Evolutionary conservation across 2,888 invertebrate genomes (phyloP).

Genomic region (Parnassius orleans): DNA sequence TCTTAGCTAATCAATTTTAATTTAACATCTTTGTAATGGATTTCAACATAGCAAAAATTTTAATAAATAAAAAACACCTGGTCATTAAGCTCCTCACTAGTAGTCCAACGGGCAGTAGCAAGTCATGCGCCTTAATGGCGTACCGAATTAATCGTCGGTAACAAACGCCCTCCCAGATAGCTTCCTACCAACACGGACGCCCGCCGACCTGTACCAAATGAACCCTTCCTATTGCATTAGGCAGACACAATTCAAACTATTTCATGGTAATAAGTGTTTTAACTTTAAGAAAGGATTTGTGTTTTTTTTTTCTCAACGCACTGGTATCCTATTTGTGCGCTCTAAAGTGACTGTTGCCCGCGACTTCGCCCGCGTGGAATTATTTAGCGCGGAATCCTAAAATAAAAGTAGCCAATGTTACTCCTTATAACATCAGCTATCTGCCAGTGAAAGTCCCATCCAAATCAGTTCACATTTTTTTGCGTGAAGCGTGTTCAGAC

Average conservation of each 20-base stretch:
- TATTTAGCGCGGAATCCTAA: no score
- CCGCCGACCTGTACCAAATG: conserved; percentile 9
- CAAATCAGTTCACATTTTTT: no score
- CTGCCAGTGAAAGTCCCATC: no score
- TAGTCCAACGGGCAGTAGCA: conserved; percentile 38
- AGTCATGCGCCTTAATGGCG: conserved; percentile 62
- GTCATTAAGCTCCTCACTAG: conserved; percentile 35
- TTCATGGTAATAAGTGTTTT: conserved; percentile 20
- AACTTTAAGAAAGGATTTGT: conserved; percentile 8
- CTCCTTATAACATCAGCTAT: no score
- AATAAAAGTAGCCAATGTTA: no score
- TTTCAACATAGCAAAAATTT: no score
- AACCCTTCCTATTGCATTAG: conserved; percentile 25
- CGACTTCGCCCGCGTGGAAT: no score
- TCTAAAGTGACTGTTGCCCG: neutral
- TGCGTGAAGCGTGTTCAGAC: no score
- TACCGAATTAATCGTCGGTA: conserved; percentile 39
- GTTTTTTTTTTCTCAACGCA: neutral
- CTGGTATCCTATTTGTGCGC: conserved; percentile 8
- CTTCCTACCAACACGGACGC: conserved; percentile 28
- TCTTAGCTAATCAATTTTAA: no score
- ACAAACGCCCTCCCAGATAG: conserved; percentile 28
- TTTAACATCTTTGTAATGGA: no score
- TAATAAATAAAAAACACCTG: neutral
- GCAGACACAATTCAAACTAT: conserved; percentile 23